These are phyloP conservation scores for Porites divaricata DNA, from an alignment of 92 coral and sea anemone species.

Conservation along the genomic window DNA sequence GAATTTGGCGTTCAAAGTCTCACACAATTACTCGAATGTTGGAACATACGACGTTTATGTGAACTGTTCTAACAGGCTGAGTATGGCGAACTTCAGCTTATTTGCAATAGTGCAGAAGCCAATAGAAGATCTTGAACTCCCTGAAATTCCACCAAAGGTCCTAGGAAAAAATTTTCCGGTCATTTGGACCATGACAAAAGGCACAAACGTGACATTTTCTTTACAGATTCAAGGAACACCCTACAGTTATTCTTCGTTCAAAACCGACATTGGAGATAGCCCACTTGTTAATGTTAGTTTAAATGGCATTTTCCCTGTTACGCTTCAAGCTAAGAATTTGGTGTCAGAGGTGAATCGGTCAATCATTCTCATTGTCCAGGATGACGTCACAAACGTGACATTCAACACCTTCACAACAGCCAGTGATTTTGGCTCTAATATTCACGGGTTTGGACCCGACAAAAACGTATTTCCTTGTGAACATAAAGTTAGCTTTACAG, in stretches of 20 bases:
- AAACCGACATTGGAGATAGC: slow-evolving; percentile 56
- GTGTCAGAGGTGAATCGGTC: slow-evolving; percentile 63
- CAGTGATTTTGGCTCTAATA: slow-evolving; percentile 60
- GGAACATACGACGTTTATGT: slow-evolving; percentile 59
- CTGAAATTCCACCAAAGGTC: slow-evolving; percentile 43
- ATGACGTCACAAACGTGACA: slow-evolving; percentile 52
- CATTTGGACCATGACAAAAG: slow-evolving; percentile 70
- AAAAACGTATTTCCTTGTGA: slow-evolving; percentile 72
- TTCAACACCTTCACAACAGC: slow-evolving; percentile 51
- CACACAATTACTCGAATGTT: slow-evolving; percentile 45
- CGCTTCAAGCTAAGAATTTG: slow-evolving; percentile 64
- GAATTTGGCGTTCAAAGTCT: slow-evolving; percentile 41
- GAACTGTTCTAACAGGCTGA: slow-evolving; percentile 68
- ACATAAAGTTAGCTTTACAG: slow-evolving; percentile 70
- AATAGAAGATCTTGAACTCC: slow-evolving; percentile 42
- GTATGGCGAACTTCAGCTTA: slow-evolving; percentile 21
- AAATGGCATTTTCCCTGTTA: slow-evolving; percentile 47
- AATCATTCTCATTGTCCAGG: slow-evolving; percentile 56
- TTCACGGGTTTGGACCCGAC: slow-evolving; percentile 62
- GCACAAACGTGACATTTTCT: slow-evolving; percentile 82
- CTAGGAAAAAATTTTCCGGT: slow-evolving; percentile 35
- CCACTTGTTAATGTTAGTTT: slow-evolving; percentile 7
- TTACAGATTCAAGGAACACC: slow-evolving; percentile 33
- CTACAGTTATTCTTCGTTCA: slow-evolving; percentile 9
- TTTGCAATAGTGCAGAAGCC: slow-evolving; percentile 61